Evolutionary conservation across 1,140 invertebrate genomes (phyloP), one percentile per base, ranked within the genome.

Genomic region (Rhysida immarginata): DNA sequence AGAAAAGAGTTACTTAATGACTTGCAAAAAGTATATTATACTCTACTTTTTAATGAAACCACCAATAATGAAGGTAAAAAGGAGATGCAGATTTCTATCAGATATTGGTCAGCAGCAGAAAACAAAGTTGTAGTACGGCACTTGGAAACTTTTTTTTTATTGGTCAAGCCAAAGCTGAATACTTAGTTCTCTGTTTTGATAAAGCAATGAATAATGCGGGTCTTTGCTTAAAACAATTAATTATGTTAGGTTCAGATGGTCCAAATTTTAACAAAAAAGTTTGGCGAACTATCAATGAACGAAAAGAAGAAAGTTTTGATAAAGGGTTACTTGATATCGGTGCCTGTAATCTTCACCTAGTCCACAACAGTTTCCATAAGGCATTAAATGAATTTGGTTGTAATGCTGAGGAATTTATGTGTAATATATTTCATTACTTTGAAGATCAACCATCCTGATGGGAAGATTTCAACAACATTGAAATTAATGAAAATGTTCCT

Each of bases 341-440:
- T 11, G 55, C 60, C 2, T 65, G 65, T 35, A 61, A 56, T 29
- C 25, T 68, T 11, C 61, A 66, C 52, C 53, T 59, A 44, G 50
- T 62, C 13, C 62, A 65, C 49, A 64, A 61, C 50, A 51, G 54
- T 44, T 66, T 66, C 55, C 55, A 55, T 49, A 59, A 60, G 54
- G 61, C 64, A 13, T 54, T 65, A 11, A 50, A 60, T 27, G 48
- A 57, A 21, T 62, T 59, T 41, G 62, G 65, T n/a, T 0, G 61
- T 21, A 26, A 60, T 20, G 57, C 59, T 21, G 58, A 51, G 24
- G 50, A 64, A 42, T 59, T 65, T 51, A 50, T 56, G 18, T 45
- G 59, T 41, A 53, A 56, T 23, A 23, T 65, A 13, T 61, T 60
- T 27, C 48, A 64, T 44, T 65, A 49, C 45, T 67, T 67, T 55